These are phyloP conservation scores for Semnornis frantzii DNA, from an alignment of 2,113 vertebrate species.

Conservation along the genomic window DNA sequence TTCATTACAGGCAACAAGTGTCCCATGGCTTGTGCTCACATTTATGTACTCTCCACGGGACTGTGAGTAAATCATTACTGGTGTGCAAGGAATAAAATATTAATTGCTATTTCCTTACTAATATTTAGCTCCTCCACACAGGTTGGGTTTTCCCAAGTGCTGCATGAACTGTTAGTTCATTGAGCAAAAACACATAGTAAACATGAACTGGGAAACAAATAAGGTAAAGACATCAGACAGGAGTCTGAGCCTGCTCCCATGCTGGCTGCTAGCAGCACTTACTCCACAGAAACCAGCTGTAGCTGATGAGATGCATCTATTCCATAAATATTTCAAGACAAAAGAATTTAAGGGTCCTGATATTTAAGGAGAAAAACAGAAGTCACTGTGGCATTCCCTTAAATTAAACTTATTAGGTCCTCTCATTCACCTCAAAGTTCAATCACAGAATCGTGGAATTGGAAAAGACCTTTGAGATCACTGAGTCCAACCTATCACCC, in stretches of 20 bases:
- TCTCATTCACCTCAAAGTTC: too few species aligned
- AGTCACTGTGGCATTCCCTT: too few species aligned
- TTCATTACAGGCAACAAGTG: neutral
- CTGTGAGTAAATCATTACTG: neutral
- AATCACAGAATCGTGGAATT: too few species aligned
- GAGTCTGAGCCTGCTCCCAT: neutral
- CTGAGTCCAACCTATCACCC: too few species aligned
- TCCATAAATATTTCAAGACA: neutral
- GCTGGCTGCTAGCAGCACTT: neutral
- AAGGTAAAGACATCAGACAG: neutral
- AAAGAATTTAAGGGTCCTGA: too few species aligned
- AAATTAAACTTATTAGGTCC: too few species aligned
- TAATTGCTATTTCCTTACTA: neutral
- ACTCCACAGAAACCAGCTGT: neutral
- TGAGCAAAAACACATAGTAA: neutral
- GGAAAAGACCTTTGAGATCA: too few species aligned
- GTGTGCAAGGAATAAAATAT: neutral
- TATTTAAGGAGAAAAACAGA: too few species aligned
- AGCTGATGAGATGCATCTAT: neutral
- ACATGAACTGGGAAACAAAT: neutral
- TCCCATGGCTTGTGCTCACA: neutral
- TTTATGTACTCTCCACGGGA: neutral
- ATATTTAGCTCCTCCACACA: neutral
- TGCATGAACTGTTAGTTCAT: neutral
- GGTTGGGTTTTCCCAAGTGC: neutral